Evolutionary conservation across 2,888 invertebrate genomes (phyloP).

Genomic region (Ectobius pallidus): DNA sequence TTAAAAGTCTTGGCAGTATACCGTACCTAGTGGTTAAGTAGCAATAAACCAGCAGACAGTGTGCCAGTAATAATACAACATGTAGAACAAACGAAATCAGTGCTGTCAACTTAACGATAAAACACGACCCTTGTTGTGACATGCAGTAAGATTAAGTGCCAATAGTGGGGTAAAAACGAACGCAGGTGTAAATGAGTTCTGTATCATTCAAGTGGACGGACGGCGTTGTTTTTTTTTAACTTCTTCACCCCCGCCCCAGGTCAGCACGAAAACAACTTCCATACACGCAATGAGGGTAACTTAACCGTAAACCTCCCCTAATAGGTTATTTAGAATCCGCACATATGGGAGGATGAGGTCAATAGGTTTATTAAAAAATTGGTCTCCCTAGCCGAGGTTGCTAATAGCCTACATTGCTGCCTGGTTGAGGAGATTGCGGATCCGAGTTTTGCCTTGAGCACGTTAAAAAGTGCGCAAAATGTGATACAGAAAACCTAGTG

Average conservation of each 20-base stretch:
- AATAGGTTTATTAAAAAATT: too few species aligned
- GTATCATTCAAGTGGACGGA: slow-evolving; percentile 14
- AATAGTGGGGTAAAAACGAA: neutral
- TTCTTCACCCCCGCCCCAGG: neutral
- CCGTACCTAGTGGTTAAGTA: too few species aligned
- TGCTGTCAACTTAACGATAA: neutral
- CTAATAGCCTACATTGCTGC: too few species aligned
- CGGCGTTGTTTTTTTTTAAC: too few species aligned
- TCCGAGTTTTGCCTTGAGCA: too few species aligned
- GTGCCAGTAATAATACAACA: too few species aligned
- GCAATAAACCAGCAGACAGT: too few species aligned
- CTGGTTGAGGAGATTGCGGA: too few species aligned
- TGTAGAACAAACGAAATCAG: slow-evolving; percentile 9
- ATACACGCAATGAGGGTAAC: neutral
- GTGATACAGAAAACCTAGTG: too few species aligned
- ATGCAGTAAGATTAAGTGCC: neutral
- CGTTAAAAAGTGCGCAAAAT: too few species aligned
- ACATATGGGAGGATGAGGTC: neutral
- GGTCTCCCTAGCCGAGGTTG: too few species aligned
- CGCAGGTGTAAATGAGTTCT: slow-evolving; percentile 20
- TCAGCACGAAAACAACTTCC: neutral
- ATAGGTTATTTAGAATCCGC: slow-evolving; percentile 2
- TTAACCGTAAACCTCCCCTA: slow-evolving; percentile 15
- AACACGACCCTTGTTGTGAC: neutral
- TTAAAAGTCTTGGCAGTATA: too few species aligned